Base-by-base conservation (phyloP, 2,888 invertebrate genomes). In the Leptinotarsa rubiginosa region DNA sequence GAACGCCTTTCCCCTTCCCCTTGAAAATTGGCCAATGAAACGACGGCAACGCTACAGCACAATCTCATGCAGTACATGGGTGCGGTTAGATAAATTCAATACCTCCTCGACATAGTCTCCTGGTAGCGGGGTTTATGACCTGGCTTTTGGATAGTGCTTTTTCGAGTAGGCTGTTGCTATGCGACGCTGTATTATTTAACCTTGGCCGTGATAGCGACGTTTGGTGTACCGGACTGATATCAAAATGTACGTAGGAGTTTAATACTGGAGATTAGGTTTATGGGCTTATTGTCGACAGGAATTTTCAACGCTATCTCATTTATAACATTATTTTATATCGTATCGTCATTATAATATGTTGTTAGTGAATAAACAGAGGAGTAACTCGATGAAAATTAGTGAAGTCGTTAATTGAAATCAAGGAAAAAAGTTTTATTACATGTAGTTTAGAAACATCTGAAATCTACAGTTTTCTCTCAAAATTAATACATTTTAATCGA, bases 51-150 rank as follows among this genome's bases (percentile, higher is more conserved):
- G 10, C 22, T n/a, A 47, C 66, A 25, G 13, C 59, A n/a, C 49
- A 15, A 49, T 71, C 31, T 25, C 12, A 18, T 47, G 73, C 31
- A 73, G 56, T 65, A 25, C 18, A 65, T 62, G 69, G 49, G 22
- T 56, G 10, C 41, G 41, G 12, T 25, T 4, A 13, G 22, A 22
- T 56, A 25, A 65, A 70, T 47, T 41, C 64, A 5, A 4, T 25
- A 77, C 77, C 77, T 77, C 75, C 64, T 72, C 70, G 41, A 47
- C 56, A 62, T 76, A 74, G 4, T 76, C 69, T 31, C 78, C 78
- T 78, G 73, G 16, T 74, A 69, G 16, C 65, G 72, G 74, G 78
- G 78, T 78, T 73, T 78, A 78, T 78, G 78, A 78, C 78, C 78
- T 78, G 72, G 70, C 65, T 69, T 69, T 77, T 74, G 49, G 69